A percentile compares a stretch with the other conserved stretches of the same genome.
Conservation (phyloP, 2,113 vertebrate genomes). For the Larimichthys polyactis region DNA sequence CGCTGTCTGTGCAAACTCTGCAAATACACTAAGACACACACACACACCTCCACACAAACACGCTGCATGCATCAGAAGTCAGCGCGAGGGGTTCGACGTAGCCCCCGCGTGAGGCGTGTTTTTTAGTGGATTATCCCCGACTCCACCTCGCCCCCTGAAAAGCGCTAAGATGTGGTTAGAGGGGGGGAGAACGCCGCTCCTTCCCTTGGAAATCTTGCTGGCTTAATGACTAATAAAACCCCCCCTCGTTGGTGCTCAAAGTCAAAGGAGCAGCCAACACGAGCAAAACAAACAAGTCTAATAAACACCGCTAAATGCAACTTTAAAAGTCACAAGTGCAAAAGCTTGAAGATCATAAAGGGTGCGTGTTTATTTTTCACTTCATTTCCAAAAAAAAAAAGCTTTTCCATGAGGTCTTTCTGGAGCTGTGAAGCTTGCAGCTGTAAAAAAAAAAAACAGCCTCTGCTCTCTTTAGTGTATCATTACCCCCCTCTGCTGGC, state of each 20-base stretch:
- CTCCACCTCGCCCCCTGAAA: constrained; percentile 57
- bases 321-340: constrained; percentile 61
- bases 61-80: constrained; percentile 43
- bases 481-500: constrained; percentile 81
- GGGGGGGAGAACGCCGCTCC: constrained; percentile 32
- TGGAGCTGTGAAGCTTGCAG: background rate
- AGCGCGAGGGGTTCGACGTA: constrained; percentile 38
- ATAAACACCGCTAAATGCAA: constrained; percentile 68
- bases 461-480: constrained; percentile 52
- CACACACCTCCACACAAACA: constrained; percentile 32
- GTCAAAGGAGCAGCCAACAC: constrained; percentile 55
- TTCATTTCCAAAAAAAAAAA: constrained; percentile 44
- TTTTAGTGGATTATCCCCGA: constrained; percentile 65
- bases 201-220: constrained; percentile 50
- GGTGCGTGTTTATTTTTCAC: constrained; percentile 48
- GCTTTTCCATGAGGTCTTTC: constrained; percentile 20
- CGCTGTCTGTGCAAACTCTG: constrained; percentile 44
- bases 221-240: constrained; percentile 76
- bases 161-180: constrained; percentile 39
- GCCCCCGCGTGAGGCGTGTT: constrained; percentile 48
- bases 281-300: constrained; percentile 65
- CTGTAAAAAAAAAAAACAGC: constrained; percentile 17
- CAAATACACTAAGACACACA: constrained; percentile 20
- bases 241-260: constrained; percentile 64
- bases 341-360: constrained; percentile 63